Evolutionary conservation across 2,888 invertebrate species (phyloP).

Genomic region (Patella depressa): DNA sequence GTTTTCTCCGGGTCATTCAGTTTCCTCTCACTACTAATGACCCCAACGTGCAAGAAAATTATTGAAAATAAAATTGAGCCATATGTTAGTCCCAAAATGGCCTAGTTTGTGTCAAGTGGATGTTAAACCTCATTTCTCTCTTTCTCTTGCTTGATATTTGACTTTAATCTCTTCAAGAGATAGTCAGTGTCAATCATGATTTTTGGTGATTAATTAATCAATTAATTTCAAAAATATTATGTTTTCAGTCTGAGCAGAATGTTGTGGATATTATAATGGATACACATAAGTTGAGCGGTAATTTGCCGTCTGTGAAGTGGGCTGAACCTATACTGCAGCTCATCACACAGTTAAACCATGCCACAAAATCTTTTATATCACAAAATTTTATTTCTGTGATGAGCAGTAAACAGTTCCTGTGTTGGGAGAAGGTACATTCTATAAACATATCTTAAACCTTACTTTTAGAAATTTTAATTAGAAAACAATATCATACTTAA

Average conservation of each 20-base stretch:
- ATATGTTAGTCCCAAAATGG: too few species aligned
- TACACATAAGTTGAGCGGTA: constrained; percentile 85
- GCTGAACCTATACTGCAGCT: constrained; percentile 84
- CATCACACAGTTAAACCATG: constrained; percentile 84
- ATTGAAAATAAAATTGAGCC: too few species aligned
- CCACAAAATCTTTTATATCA: constrained; percentile 84
- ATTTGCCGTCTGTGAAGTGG: constrained; percentile 86
- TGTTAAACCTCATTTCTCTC: too few species aligned
- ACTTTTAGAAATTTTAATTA: too few species aligned
- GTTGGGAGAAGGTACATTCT: constrained; percentile 75
- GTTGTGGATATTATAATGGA: constrained; percentile 87
- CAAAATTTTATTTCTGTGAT: constrained; percentile 85
- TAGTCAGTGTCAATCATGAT: background rate
- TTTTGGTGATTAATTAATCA: background rate
- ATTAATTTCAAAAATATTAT: background rate
- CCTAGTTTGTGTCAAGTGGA: too few species aligned
- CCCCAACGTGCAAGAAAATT: too few species aligned
- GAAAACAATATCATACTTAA: too few species aligned
- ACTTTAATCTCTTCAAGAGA: too few species aligned
- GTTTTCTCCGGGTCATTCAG: too few species aligned
- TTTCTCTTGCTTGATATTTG: too few species aligned
- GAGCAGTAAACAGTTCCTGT: constrained; percentile 78
- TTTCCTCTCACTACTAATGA: too few species aligned
- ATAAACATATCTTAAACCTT: too few species aligned
- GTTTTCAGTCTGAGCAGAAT: constrained; percentile 79